Evolutionary conservation across 2,888 invertebrate species (phyloP), one percentile per base, ranked within the genome.

Genomic region (Cabera pusaria): DNA sequence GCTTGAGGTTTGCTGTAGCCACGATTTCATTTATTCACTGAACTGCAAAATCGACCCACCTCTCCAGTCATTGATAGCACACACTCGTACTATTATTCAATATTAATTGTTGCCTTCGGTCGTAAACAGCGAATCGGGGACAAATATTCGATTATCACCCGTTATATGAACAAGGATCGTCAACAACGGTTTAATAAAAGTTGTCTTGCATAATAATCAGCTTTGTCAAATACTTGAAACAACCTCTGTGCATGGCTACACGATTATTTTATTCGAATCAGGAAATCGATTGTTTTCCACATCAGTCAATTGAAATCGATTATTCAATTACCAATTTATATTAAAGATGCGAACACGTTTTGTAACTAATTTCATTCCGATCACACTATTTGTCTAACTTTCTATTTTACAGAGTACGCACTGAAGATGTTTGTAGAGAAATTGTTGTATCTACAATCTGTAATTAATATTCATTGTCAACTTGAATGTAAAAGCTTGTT

Each of bases 151-250:
- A 66, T 70, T 54, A 64, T 55, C 51, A 50, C 49, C 74, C 73
- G 74, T 72, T 74, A 73, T 69, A 50, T 64, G 52, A 49, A 68
- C 64, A 72, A 74, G 76, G 75, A 71, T 46, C 53, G 42, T 34
- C 44, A 31, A 43, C 65, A 76, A 75, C 75, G 79, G 79, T 70
- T 65, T 57, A 52, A 52, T 39, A 52, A 52, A 58, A 60, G 59
- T 64, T 64, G 82, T 68, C 70, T 73, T 76, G 85, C 75, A 84
- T 84, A 74, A 71, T 68, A 78, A 83, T 74, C 61, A 25, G 44
- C 49, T 53, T 61, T 56, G 62, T 58, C 66, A 66, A 73, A 76
- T 71, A 67, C n/a, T n/a, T n/a, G n/a, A n/a, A n/a, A n/a, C n/a
- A n/a, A n/a, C n/a, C n/a, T n/a, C n/a, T n/a, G n/a, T n/a, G n/a